Conservation (phyloP, 2,113 vertebrate species). For the Chunga burmeisteri region DNA sequence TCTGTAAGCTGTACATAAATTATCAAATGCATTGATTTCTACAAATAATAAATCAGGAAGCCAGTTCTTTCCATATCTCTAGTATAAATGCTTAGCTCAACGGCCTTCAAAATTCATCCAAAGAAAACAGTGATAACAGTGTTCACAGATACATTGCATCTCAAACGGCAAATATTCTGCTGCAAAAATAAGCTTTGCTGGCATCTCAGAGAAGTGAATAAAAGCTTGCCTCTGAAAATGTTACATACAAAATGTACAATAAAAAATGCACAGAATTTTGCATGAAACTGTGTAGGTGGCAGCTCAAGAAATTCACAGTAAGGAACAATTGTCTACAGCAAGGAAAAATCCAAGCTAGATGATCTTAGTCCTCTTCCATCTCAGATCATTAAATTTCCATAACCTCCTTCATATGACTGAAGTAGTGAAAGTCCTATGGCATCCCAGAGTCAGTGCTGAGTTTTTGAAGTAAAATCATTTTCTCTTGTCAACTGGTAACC, state of each 20-base stretch:
- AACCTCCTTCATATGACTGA: neutral
- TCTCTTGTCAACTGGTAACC: neutral
- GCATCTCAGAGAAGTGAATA: neutral
- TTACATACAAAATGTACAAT: conserved; percentile 39
- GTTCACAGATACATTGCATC: conserved; percentile 1
- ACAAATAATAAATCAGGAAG: conserved; percentile 51
- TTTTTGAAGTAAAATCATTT: neutral
- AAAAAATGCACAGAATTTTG: conserved; percentile 46
- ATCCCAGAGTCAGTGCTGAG: neutral
- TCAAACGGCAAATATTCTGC: conserved; percentile 41
- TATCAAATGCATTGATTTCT: conserved; percentile 60
- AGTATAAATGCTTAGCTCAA: neutral
- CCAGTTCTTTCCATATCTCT: neutral
- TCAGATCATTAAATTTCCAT: neutral
- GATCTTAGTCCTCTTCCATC: neutral
- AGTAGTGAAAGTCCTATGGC: neutral
- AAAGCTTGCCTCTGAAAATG: conserved; percentile 43
- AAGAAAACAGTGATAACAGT: neutral
- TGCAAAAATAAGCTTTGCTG: conserved; percentile 49
- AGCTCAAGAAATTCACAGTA: conserved; percentile 56
- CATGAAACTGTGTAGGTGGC: conserved; percentile 56
- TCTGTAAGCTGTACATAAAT: conserved; percentile 51
- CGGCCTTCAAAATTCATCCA: conserved; percentile 22
- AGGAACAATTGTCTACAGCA: conserved; percentile 44
- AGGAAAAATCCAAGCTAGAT: conserved; percentile 13